Evolutionary conservation across 1,140 invertebrate genomes (phyloP).

Genomic region (Vanessa tameamea): DNA sequence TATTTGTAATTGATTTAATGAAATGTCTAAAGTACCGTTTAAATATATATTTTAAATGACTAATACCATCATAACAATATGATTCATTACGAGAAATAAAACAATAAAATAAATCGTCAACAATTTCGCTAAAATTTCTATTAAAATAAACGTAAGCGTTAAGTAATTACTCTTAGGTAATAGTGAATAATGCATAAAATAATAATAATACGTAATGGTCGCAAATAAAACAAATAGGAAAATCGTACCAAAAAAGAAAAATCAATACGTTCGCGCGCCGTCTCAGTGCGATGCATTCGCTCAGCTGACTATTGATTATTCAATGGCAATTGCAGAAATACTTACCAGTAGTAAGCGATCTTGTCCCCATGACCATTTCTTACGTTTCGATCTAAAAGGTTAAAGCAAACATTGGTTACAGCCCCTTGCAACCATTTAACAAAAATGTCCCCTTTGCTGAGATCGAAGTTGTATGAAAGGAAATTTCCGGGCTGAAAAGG

Average conservation of each 20-base stretch:
- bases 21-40: too few relatives aligned
- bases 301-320: conserved; percentile 71
- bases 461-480: conserved; percentile 95
- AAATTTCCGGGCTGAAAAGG: conserved; percentile 87
- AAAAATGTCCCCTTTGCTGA: conserved; percentile 92
- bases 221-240: conserved; percentile 19
- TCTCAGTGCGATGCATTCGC: conserved; percentile 62
- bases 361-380: conserved; percentile 92
- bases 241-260: conserved; percentile 44
- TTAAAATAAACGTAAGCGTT: conserved; percentile 3
- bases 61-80: too few relatives aligned
- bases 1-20: too few relatives aligned
- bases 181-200: background rate
- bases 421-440: conserved; percentile 97
- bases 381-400: conserved; percentile 95
- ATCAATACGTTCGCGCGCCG: conserved; percentile 75
- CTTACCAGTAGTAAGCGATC: conserved; percentile 97
- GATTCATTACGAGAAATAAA: background rate
- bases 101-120: background rate
- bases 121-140: background rate
- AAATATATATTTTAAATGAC: too few relatives aligned
- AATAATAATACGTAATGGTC: conserved; percentile 24
- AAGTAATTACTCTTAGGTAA: background rate
- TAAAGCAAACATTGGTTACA: conserved; percentile 97
- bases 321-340: conserved; percentile 39